Percentiles rank a stretch among this genome's conserved stretches.
These are phyloP conservation scores for Mesorhabditis sp. DNA, from an alignment of 2,888 invertebrate genomes.

Conservation along the genomic window DNA sequence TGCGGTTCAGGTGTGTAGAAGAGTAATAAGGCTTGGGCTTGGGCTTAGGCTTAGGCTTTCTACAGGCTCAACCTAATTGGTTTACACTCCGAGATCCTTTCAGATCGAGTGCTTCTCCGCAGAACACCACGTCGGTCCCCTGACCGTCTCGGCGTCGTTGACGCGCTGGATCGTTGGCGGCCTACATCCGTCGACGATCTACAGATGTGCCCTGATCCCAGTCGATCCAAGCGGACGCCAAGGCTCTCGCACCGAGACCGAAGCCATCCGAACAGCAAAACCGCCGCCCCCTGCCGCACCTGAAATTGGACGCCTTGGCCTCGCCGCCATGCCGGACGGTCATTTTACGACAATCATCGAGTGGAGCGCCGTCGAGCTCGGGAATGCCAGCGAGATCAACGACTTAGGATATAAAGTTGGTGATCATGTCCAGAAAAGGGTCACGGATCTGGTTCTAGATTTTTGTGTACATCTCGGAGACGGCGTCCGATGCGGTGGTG, in stretches of 20 bases:
- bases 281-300: background rate
- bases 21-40: too few species aligned
- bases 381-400: constrained; percentile 19
- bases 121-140: constrained; percentile 1
- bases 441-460: constrained; percentile 17
- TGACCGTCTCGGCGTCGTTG: constrained; percentile 28
- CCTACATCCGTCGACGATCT: constrained; percentile 33
- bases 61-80: background rate
- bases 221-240: constrained; percentile 41
- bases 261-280: constrained; percentile 5
- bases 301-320: background rate
- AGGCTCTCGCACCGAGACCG: background rate
- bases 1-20: background rate
- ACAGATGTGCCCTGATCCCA: constrained; percentile 36
- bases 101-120: constrained; percentile 6
- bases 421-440: background rate
- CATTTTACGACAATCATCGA: constrained; percentile 43
- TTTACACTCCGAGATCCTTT: constrained; percentile 16
- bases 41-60: too few species aligned
- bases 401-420: constrained; percentile 34
- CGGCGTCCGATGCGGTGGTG: constrained; percentile 31
- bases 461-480: constrained; percentile 35
- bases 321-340: constrained; percentile 17
- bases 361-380: constrained; percentile 36
- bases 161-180: constrained; percentile 35